A percentile compares a stretch with the other conserved stretches of the same genome.
Conservation (phyloP, 2,888 invertebrate genomes). For the Nephrocerus scutellatus region DNA sequence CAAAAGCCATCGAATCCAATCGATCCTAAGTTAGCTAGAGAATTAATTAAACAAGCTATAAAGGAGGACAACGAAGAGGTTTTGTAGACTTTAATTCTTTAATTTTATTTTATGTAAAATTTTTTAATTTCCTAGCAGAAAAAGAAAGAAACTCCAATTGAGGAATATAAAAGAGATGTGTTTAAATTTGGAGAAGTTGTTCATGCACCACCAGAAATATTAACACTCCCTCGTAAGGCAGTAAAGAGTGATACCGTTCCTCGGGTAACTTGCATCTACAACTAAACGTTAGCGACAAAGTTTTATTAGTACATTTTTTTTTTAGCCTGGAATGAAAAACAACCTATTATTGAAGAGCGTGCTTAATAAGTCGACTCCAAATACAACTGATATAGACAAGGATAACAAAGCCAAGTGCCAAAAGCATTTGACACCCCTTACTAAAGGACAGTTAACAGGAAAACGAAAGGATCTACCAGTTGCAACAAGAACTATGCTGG, state of each 20-base stretch:
- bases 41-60: constrained; percentile 40
- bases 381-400: no score
- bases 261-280: constrained; percentile 38
- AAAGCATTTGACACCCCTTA: no score
- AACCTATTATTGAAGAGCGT: constrained; percentile 55
- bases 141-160: constrained; percentile 32
- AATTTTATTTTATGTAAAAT: not conserved
- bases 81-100: not conserved
- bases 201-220: constrained; percentile 64
- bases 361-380: constrained; percentile 33
- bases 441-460: constrained; percentile 49
- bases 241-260: constrained; percentile 43
- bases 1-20: constrained; percentile 24
- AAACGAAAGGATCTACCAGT: constrained; percentile 57
- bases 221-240: constrained; percentile 50
- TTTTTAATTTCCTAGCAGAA: constrained; percentile 22
- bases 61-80: constrained; percentile 37
- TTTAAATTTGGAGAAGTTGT: constrained; percentile 69
- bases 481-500: constrained; percentile 54
- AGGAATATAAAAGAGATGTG: constrained; percentile 56
- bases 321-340: constrained; percentile 57
- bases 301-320: constrained; percentile 8
- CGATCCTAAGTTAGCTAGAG: constrained; percentile 34
- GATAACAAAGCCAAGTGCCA: no score
- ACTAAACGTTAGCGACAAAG: not conserved